phyloP scores from a whole-genome alignment of 2,113 vertebrate species.

The Rallus limicola region DNA sequence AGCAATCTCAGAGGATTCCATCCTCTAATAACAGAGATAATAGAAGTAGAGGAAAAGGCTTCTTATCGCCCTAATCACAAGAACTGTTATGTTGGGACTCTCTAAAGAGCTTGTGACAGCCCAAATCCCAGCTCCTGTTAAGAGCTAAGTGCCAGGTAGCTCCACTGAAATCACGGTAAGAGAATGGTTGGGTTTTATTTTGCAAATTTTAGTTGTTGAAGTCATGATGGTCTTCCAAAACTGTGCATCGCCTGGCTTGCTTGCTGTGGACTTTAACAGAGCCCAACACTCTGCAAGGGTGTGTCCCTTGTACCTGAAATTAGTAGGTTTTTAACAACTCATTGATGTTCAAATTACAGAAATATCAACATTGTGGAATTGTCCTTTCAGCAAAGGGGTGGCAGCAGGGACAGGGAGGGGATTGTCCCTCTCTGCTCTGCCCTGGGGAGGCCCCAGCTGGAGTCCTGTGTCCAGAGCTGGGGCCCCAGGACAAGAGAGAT shows the following conservation, averaged over 20 bases:
- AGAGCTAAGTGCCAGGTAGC: fast-evolving
- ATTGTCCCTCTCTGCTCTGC: no score
- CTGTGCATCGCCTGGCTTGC: fast-evolving
- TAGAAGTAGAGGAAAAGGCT: neutral
- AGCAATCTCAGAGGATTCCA: neutral
- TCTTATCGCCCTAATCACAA: neutral
- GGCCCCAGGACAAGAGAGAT: no score
- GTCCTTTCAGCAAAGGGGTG: no score
- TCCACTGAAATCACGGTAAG: neutral
- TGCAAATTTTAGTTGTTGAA: neutral
- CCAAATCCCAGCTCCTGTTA: neutral
- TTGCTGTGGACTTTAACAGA: neutral
- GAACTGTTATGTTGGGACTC: neutral
- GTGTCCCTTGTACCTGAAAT: neutral
- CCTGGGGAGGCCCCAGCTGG: no score
- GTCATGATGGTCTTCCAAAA: neutral
- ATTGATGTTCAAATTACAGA: neutral
- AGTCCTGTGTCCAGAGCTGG: no score
- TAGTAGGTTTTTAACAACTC: neutral
- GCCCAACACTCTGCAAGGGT: no score
- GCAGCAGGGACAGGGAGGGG: no score
- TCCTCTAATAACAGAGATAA: neutral
- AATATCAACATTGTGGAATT: neutral
- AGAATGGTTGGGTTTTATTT: fast-evolving
- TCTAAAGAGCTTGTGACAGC: neutral